phyloP scores from a whole-genome alignment of 1,140 invertebrate genomes.

The Papilio glaucus region DNA sequence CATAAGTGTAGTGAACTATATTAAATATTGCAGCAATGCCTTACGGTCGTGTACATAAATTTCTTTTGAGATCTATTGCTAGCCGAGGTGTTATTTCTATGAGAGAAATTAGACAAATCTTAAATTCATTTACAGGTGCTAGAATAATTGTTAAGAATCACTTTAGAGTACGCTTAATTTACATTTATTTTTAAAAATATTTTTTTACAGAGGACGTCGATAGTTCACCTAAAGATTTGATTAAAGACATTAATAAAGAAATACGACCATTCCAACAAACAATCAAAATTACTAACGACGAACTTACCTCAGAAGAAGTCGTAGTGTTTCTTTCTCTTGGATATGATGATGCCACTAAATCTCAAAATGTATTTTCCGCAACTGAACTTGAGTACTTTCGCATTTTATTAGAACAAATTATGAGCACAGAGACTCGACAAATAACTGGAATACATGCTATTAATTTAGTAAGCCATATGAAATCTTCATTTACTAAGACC shows the following conservation, averaged over 20 bases:
- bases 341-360: slow-evolving; percentile 67
- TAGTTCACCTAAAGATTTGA: slow-evolving; percentile 55
- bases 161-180: neutral
- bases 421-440: slow-evolving; percentile 67
- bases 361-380: slow-evolving; percentile 65
- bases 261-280: slow-evolving; percentile 66
- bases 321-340: slow-evolving; percentile 69
- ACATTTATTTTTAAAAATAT: slow-evolving; percentile 6
- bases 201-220: slow-evolving; percentile 51
- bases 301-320: slow-evolving; percentile 63
- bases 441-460: slow-evolving; percentile 66
- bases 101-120: slow-evolving; percentile 47
- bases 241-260: slow-evolving; percentile 66
- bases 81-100: slow-evolving; percentile 64
- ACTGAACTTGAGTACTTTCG: slow-evolving; percentile 71
- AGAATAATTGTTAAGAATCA: neutral
- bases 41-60: slow-evolving; percentile 64
- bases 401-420: slow-evolving; percentile 67
- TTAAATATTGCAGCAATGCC: slow-evolving; percentile 46
- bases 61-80: slow-evolving; percentile 63
- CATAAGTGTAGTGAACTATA: slow-evolving; percentile 9
- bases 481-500: slow-evolving; percentile 59
- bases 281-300: slow-evolving; percentile 70
- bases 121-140: slow-evolving; percentile 52
- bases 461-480: slow-evolving; percentile 65